Conservation (phyloP, 2,113 vertebrate species). For the Octodon degus region DNA sequence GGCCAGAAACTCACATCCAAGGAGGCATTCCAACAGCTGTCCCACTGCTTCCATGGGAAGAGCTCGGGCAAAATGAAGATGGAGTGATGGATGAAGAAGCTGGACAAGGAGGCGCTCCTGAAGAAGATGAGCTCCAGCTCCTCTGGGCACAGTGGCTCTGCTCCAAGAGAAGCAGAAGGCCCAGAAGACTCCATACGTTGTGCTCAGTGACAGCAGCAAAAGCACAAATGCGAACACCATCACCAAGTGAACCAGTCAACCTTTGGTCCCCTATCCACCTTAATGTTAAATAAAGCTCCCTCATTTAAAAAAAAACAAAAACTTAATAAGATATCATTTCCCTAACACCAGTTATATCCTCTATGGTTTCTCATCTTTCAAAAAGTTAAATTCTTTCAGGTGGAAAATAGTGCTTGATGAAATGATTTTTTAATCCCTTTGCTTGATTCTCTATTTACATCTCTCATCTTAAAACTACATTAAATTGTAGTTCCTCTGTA, state of each 20-base stretch:
- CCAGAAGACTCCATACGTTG: slow-evolving; percentile 95
- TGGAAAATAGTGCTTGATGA: slow-evolving; percentile 17
- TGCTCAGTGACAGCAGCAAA: slow-evolving; percentile 95
- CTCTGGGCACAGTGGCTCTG: slow-evolving; percentile 93
- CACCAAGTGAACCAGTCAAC: slow-evolving; percentile 80
- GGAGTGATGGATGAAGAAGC: slow-evolving; percentile 95
- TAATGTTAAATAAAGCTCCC: slow-evolving; percentile 77
- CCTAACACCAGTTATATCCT: slow-evolving; percentile 3
- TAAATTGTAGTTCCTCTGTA: slow-evolving; percentile 2
- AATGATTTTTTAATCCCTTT: background rate
- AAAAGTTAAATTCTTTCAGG: slow-evolving; percentile 41
- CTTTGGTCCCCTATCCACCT: background rate
- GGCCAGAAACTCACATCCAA: slow-evolving; percentile 93
- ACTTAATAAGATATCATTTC: slow-evolving; percentile 9
- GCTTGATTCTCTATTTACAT: background rate
- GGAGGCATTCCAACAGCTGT: slow-evolving; percentile 96
- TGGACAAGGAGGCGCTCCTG: slow-evolving; percentile 95
- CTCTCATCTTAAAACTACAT: slow-evolving; percentile 38
- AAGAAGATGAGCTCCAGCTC: slow-evolving; percentile 97
- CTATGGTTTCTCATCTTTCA: background rate
- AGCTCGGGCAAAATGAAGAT: slow-evolving; percentile 98
- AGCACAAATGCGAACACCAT: slow-evolving; percentile 94
- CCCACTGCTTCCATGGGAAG: slow-evolving; percentile 95
- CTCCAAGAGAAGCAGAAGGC: slow-evolving; percentile 98
- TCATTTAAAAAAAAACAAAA: slow-evolving; percentile 41